phyloP scores from a whole-genome alignment of 2,113 vertebrate genomes.

The Todiramphus saurophagus region DNA sequence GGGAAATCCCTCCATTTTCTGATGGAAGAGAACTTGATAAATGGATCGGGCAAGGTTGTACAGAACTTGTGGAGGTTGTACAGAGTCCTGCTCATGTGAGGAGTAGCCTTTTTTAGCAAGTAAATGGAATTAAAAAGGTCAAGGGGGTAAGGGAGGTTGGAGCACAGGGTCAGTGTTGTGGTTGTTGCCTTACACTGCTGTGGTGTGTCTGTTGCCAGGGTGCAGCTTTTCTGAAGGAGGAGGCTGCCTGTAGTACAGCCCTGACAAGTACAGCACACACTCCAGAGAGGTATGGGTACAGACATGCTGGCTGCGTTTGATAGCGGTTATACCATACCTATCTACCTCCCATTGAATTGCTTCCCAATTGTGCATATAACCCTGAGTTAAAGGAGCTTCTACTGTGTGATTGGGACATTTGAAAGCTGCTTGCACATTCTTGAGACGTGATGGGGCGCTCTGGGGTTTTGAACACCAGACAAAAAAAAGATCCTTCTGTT shows the following conservation, averaged over 20 bases:
- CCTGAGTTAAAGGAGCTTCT: not conserved
- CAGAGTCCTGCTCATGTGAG: not conserved
- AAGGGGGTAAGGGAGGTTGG: too few species aligned
- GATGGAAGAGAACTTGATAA: not conserved
- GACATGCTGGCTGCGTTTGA: not conserved
- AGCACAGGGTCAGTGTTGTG: accelerated
- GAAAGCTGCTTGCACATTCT: not conserved
- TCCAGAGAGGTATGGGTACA: not conserved
- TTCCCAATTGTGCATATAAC: not conserved
- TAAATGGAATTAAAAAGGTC: not conserved
- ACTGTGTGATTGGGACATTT: not conserved
- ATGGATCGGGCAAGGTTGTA: not conserved
- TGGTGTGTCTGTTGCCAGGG: not conserved
- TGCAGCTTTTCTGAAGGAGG: not conserved
- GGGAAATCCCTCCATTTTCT: not conserved
- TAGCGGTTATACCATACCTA: not conserved
- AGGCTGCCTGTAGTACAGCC: too few species aligned
- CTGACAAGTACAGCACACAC: too few species aligned
- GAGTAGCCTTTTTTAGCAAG: not conserved
- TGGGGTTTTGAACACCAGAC: not conserved
- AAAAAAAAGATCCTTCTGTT: not conserved
- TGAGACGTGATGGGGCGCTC: not conserved
- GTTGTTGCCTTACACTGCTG: not conserved
- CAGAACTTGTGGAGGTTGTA: not conserved
- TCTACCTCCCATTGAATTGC: not conserved